phyloP scores from a whole-genome alignment of 2,113 vertebrate species.

The Platanista minor region DNA sequence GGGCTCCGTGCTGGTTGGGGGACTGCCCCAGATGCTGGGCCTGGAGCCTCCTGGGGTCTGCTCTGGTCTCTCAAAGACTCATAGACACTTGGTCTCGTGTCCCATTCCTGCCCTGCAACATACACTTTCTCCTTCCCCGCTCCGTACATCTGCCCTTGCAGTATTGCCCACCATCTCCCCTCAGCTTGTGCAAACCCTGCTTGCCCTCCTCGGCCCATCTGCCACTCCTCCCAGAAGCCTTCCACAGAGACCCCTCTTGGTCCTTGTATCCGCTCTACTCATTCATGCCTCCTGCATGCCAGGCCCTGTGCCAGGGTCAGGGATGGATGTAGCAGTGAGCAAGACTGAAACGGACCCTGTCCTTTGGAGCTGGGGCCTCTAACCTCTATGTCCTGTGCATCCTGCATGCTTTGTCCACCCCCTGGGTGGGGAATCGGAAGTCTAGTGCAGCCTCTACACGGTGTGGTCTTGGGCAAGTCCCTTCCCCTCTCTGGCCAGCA shows the following conservation, averaged over 20 bases:
- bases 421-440: not conserved
- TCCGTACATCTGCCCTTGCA: not conserved
- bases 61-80: not conserved
- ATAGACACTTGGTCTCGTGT: not conserved
- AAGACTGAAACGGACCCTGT: not conserved
- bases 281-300: not conserved
- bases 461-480: not conserved
- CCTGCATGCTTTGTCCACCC: not conserved
- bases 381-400: not conserved
- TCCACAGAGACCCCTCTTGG: not conserved
- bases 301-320: not conserved
- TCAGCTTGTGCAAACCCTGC: not conserved
- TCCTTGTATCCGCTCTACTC: not conserved
- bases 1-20: not conserved
- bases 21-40: not conserved
- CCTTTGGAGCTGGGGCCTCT: not conserved
- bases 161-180: accelerated
- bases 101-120: not conserved
- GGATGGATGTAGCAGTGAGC: not conserved
- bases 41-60: not conserved
- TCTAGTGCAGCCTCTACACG: not conserved
- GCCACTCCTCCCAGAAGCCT: not conserved
- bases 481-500: not conserved
- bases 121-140: not conserved
- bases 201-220: not conserved